Evolutionary conservation across 2,797 vertebrate genomes (phyloP).

Genomic region (Siniperca undulata): DNA sequence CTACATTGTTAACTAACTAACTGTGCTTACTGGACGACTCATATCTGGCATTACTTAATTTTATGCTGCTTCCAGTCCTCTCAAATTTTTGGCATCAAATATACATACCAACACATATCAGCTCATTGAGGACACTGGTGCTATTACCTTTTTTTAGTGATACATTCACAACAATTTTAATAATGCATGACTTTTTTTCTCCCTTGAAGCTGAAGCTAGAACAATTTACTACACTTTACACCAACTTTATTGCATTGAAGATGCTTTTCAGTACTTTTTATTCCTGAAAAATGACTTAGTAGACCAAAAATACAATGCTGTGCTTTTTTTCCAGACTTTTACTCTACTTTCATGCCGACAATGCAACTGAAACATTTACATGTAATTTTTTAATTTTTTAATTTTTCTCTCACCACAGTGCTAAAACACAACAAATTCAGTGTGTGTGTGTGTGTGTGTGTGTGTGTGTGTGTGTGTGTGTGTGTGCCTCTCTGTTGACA

Average conservation of each 20-base stretch:
- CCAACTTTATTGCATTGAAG: background rate
- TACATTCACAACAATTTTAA: background rate
- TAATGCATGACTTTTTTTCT: background rate
- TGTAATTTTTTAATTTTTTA: background rate
- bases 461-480: background rate
- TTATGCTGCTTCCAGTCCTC: background rate
- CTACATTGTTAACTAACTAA: background rate
- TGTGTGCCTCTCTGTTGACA: background rate
- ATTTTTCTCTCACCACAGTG: constrained; percentile 3
- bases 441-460: background rate
- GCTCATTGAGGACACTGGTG: background rate
- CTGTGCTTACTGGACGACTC: background rate
- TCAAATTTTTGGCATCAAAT: background rate
- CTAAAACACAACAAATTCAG: constrained; percentile 20
- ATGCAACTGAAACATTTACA: background rate
- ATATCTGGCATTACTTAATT: background rate
- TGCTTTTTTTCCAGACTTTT: background rate
- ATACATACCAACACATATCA: background rate
- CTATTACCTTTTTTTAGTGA: background rate
- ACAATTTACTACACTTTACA: background rate
- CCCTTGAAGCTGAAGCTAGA: background rate
- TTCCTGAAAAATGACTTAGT: background rate
- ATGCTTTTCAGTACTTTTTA: background rate
- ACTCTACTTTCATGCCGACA: background rate
- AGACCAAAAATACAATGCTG: background rate